Evolutionary conservation across 2,797 vertebrate genomes (phyloP), one percentile per base, ranked within the genome.

Genomic region (Myotis planiceps): DNA sequence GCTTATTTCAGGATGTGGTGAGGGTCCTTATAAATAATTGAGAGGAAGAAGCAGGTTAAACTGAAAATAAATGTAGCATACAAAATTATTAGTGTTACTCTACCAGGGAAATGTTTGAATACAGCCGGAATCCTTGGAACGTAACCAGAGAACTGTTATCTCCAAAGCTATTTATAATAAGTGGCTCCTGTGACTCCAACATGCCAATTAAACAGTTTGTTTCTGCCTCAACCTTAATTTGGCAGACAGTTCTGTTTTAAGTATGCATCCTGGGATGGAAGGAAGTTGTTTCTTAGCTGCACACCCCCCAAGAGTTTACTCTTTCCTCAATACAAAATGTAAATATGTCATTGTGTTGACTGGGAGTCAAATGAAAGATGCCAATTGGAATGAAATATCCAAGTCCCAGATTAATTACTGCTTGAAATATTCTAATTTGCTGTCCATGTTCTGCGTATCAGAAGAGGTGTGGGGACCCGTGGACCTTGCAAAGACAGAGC

Each of bases 161-260:
- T 95, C 92, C 1, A 45, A 55, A 94, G 58, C 39, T 32, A 94
- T 93, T 87, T 95, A 95, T 66, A 88, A 93, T 84, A 92, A 94
- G 94, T 53, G 91, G 71, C 86, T 76, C 66, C 92, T 72, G 80
- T 55, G 86, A 87, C 95, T 92, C 71, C 84, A 68, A 53, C 0
- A 32, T 78, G 92, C 93, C 96, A 93, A 63, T 97, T 88, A 96
- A 68, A 94, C 81, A 39, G 86, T 95, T 97, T 95, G 82, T 88
- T 79, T 88, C 92, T 97, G 18, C 93, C 93, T 90, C 96, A 75
- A 42, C 93, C 90, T 96, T 90, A 88, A 89, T 95, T 97, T 96
- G 96, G 95, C 97, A 98, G 96, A 87, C 92, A 97, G 90, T 96
- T 97, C 94, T 94, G 72, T 53, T 76, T 72, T 88, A 96, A 95